Evolutionary conservation across 2,797 vertebrate genomes (phyloP).

Genomic region (Benthosema pterotum): DNA sequence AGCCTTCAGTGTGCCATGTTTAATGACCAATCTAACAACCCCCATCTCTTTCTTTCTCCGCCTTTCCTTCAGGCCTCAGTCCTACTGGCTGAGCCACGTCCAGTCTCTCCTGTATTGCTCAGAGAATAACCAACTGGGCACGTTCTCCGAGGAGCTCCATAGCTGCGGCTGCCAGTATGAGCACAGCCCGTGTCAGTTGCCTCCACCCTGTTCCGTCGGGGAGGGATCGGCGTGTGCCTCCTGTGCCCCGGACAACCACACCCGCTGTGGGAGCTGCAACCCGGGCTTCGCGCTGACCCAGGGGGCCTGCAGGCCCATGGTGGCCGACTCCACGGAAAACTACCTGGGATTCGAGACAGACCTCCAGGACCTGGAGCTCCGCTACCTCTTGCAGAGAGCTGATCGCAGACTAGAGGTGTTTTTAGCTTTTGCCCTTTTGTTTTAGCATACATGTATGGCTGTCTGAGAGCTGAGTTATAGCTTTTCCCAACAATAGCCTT

Average conservation of each 20-base stretch:
- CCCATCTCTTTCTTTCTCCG: background rate
- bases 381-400: conserved; percentile 89
- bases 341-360: conserved; percentile 96
- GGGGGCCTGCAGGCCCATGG: conserved; percentile 90
- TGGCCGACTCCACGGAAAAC: conserved; percentile 94
- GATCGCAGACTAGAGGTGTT: conserved; percentile 88
- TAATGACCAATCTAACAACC: conserved; percentile 24
- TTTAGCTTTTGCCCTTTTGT: conserved; percentile 30
- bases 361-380: conserved; percentile 94
- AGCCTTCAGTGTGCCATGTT: conserved; percentile 20
- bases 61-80: conserved; percentile 79
- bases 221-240: conserved; percentile 84
- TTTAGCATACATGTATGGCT: conserved; percentile 32
- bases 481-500: conserved; percentile 29
- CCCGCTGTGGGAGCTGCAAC: conserved; percentile 93
- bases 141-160: conserved; percentile 93
- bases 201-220: conserved; percentile 87
- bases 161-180: conserved; percentile 91
- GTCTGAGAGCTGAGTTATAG: conserved; percentile 25
- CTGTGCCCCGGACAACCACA: conserved; percentile 91
- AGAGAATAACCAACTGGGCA: conserved; percentile 92
- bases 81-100: conserved; percentile 92
- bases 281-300: conserved; percentile 88
- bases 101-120: conserved; percentile 96
- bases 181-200: conserved; percentile 86